Evolutionary conservation across 2,113 vertebrate species (phyloP), one percentile per base, ranked within the genome.

Genomic region (Oreochromis tanganicae): DNA sequence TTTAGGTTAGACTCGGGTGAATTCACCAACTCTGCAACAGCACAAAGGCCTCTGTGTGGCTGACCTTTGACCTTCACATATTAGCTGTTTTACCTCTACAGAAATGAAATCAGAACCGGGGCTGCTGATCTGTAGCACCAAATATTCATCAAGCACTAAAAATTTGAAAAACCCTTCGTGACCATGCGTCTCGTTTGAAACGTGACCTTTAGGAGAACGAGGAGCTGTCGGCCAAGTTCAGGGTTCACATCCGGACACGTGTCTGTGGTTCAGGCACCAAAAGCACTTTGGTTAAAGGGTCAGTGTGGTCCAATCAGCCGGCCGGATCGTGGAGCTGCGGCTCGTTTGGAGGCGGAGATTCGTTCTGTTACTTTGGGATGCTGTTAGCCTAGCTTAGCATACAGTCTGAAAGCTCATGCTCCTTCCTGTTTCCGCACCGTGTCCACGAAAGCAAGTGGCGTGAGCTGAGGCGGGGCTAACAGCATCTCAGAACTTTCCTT

Each of bases 231-330:
- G 14, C 68, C 46, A 17, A 19, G 46, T 32, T 78, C 17, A 2
- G 27, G 27, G 27, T 50, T 50, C 71, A 5, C 71, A 78, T 13
- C 10, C 17, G 3, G 73, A 78, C 71, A 29, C 16, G 6, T 4
- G 24, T 50, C 43, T 50, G 43, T 8, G 71, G 43, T 50, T 75
- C 43, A 32, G 71, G 24, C 71, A 52, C 27, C 73, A 78, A 32
- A 78, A 78, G 27, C 71, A 78, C 73, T 78, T 78, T 52, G 27
- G 46, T 78, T 78, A 52, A 32, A 50, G 46, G 27, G 46, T 50
- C 73, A n/a, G 16, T n/a, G 24, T 52, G 46, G 27, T 78, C 46
- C 73, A n/a, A 17, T 27, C 68, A 73, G 41, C 0, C 14, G 3
- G 41, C 41, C 2, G 5, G 43, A 29, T 50, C 1, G 4, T 48